A percentile compares a stretch with the other conserved stretches of the same genome.
Conservation (phyloP, 2,113 vertebrate genomes). For the Chauna torquata region DNA sequence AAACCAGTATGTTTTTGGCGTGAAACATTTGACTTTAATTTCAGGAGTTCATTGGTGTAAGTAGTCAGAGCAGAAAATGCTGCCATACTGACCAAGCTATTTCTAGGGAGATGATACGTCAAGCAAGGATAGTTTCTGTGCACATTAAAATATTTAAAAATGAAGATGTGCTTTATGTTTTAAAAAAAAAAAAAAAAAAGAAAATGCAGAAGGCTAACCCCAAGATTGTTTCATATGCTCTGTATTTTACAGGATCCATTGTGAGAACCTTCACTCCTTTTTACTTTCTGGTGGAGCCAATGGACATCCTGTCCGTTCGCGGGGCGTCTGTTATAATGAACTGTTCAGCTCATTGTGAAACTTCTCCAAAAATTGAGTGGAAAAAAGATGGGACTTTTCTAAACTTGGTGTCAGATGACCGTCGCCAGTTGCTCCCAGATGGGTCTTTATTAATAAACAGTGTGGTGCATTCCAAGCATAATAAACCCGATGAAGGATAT, state of each 20-base stretch:
- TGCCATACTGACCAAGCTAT: accelerated
- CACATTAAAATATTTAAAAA: accelerated
- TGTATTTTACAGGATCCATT: slow-evolving; percentile 74
- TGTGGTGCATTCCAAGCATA: slow-evolving; percentile 96
- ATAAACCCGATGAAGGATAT: slow-evolving; percentile 94
- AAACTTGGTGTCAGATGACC: slow-evolving; percentile 88
- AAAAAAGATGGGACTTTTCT: slow-evolving; percentile 95
- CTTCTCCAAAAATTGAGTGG: slow-evolving; percentile 87
- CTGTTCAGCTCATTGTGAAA: slow-evolving; percentile 88
- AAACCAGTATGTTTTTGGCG: not conserved
- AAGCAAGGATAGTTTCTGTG: accelerated
- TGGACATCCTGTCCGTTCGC: slow-evolving; percentile 83
- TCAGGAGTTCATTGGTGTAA: not conserved
- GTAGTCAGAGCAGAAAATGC: not conserved
- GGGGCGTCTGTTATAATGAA: slow-evolving; percentile 87
- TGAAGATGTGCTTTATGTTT: accelerated
- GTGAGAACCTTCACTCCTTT: slow-evolving; percentile 90
- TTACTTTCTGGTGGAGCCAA: slow-evolving; percentile 91
- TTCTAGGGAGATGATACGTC: accelerated
- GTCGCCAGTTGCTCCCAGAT: slow-evolving; percentile 87
- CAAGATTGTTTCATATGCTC: not conserved
- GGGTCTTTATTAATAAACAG: slow-evolving; percentile 89
- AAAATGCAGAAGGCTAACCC: not conserved
- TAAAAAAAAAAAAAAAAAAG: not conserved
- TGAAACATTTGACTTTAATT: not conserved